These are phyloP conservation scores for Holacanthus passer DNA, from an alignment of 2,113 vertebrate species.

Conservation along the genomic window DNA sequence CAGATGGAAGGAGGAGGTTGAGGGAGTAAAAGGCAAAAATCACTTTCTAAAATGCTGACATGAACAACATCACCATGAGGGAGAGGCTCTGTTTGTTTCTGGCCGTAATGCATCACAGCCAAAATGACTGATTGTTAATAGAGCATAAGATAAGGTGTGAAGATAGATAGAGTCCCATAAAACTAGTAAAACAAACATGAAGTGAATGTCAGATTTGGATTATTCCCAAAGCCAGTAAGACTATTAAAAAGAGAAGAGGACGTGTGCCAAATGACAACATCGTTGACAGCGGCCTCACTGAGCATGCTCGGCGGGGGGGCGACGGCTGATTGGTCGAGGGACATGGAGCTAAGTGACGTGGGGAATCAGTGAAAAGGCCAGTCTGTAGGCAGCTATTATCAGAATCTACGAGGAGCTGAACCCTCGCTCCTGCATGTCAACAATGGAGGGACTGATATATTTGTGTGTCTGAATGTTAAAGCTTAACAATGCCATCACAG, in stretches of 20 bases:
- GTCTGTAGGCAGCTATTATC: slow-evolving; percentile 56
- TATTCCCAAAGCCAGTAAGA: not conserved
- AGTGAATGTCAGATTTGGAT: not conserved
- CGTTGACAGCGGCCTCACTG: not conserved
- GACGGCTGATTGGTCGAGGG: slow-evolving; percentile 52
- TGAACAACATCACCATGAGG: not conserved
- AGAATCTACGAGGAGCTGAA: slow-evolving; percentile 42
- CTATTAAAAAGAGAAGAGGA: slow-evolving; percentile 18
- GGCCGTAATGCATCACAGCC: not conserved
- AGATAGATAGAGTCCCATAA: not conserved
- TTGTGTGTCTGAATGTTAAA: not conserved
- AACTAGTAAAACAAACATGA: not conserved
- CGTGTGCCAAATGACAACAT: slow-evolving; percentile 28
- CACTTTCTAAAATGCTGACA: not conserved
- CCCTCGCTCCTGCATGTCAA: slow-evolving; percentile 30
- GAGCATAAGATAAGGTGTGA: not conserved
- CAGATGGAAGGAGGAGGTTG: not conserved
- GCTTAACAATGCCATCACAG: not conserved
- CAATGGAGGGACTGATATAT: slow-evolving; percentile 10
- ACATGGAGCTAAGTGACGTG: slow-evolving; percentile 49
- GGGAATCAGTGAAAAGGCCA: slow-evolving; percentile 36
- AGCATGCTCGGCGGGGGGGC: slow-evolving; percentile 50
- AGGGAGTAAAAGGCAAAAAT: not conserved
- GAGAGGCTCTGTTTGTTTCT: not conserved
- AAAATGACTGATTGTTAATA: not conserved